Conservation (phyloP, 1,140 invertebrate species). For the Branchinecta lynchi region DNA sequence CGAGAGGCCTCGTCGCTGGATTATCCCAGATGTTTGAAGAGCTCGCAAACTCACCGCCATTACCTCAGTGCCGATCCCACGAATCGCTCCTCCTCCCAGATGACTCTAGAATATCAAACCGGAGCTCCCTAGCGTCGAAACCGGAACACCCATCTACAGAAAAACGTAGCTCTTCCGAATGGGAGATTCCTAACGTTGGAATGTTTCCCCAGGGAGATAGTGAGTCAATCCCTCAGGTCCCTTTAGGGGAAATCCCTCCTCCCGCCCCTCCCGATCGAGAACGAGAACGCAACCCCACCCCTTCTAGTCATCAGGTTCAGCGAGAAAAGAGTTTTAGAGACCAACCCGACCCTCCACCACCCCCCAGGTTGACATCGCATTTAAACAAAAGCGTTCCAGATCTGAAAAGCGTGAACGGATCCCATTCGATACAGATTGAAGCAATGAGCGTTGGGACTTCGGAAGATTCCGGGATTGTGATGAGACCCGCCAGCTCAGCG, state of each 20-base stretch:
- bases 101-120: slow-evolving; percentile 23
- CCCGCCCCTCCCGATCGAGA: slow-evolving; percentile 17
- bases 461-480: slow-evolving; percentile 25
- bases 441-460: slow-evolving; percentile 24
- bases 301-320: background rate
- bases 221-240: background rate
- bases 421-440: slow-evolving; percentile 15
- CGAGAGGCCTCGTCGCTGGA: slow-evolving; percentile 17
- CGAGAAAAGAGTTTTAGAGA: background rate
- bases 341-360: slow-evolving; percentile 15
- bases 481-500: slow-evolving; percentile 28
- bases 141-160: background rate
- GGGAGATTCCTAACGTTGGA: background rate
- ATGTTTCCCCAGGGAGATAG: background rate
- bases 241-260: slow-evolving; percentile 16
- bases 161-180: background rate
- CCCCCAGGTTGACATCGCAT: slow-evolving; percentile 10
- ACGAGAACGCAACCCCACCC: background rate
- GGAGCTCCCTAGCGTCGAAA: background rate
- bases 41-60: slow-evolving; percentile 4
- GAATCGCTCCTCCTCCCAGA: slow-evolving; percentile 18
- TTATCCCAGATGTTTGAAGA: slow-evolving; percentile 22
- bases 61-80: background rate
- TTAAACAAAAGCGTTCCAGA: background rate
- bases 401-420: background rate